Evolutionary conservation across 2,888 invertebrate species (phyloP), one percentile per base, ranked within the genome.

Genomic region (Drosophila lacicola): DNA sequence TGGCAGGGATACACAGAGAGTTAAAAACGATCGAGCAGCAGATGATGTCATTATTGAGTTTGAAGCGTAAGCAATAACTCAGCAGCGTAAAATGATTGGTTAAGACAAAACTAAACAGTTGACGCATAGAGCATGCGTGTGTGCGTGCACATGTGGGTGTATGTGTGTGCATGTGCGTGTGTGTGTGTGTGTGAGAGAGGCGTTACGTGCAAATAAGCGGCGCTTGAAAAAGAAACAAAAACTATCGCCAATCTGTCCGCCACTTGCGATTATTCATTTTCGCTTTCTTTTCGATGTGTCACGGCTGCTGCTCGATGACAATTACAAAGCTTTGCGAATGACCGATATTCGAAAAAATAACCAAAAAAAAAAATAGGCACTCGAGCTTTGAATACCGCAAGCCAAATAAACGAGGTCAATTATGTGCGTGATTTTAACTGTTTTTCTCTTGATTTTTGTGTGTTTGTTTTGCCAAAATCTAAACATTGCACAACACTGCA

Each of bases 281-380:
- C 64, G 74, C 78, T 76, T 77, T 77, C 77, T 73, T 77, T 73
- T 62, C 55, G 70, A 79, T 82, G 79, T 79, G 83, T 82, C 83
- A 82, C 70, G 19, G 17, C 29, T 36, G 63, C 51, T 37, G 36
- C 3, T 41, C 76, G 76, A 65, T 74, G 76, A 86, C 83, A 83
- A 82, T 83, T 80, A 67, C 62, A 57, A 69, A 77, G 61, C 67
- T 57, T 45, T 41, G 25, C 36, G 34, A 37, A 67, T 80, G 82
- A 82, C 82, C 82, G 68, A 72, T 72, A 75, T 75, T 61, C 29
- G 54, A n/a, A 14, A 21, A 64, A 50, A 65, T 39, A 74, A 34
- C 50, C 58, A 55, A 58, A 39, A 63, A 50, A 46, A 37, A 70
- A 58, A 46, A 46, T 8, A 37, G 44, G 34, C 60, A 66, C 66